Evolutionary conservation across 2,888 invertebrate genomes (phyloP), one percentile per base, ranked within the genome.

Genomic region (Chirona hameri): DNA sequence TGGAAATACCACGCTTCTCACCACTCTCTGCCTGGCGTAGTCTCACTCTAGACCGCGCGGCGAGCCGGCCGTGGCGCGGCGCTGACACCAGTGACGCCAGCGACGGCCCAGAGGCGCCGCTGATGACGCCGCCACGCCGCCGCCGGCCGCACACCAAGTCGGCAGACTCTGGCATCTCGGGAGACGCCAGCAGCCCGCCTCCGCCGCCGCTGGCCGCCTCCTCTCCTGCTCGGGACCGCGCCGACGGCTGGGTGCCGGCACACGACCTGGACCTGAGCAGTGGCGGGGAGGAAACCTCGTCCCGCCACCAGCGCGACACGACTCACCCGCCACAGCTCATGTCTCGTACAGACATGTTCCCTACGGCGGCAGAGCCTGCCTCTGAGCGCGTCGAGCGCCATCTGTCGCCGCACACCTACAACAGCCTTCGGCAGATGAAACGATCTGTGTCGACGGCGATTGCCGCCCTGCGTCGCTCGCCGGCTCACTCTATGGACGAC

Each of bases 121-220:
- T 18, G 85, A 86, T 82, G 86, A 88, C 52, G 88, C 83, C 87
- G 46, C 85, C 86, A 76, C 84, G 86, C 82, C 90, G 85, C 48
- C 86, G 85, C 72, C 85, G 92, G 7, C 76, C 76, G 24, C 21
- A 18, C 84, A 94, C 94, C 86, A 93, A 94, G 87, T 94, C 94
- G 1, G 94, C 93, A 0, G 95, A 95, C 88, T 94, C 94, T 0
- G 95, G 94, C 0, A 95, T 95, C 85, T 94, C 94, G 0, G 94
- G 94, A 0, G 94, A 94, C 87, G 92, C 91, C n/a, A 87, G 87
- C 29, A 91, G 91, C 83, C 91, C 91, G 12, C 88, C 88, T 15
- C 89, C 89, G 82, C 87, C 85, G 18, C 86, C 86, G 24, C 82
- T 86, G 39, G 86, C 86, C 27, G 85, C 84, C 31, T 85, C 86